These are phyloP conservation scores for Petrophora chlorosata DNA, from an alignment of 2,888 invertebrate species.

Conservation along the genomic window DNA sequence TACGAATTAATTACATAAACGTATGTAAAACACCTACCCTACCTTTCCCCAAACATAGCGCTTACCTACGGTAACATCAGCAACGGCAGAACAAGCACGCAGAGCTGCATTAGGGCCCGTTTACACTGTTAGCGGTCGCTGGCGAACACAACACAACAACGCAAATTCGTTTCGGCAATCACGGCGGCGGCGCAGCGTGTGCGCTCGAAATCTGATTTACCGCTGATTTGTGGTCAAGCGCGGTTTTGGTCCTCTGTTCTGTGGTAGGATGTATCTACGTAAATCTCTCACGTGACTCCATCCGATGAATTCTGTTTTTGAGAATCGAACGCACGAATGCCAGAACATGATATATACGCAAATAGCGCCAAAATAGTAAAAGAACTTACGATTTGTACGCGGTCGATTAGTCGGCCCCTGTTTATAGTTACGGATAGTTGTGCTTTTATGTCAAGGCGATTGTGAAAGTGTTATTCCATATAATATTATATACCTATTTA, in stretches of 20 bases:
- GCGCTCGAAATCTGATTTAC: constrained; percentile 77
- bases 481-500: too few species aligned
- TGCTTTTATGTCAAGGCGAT: too few species aligned
- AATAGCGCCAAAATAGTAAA: too few species aligned
- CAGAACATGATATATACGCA: too few species aligned
- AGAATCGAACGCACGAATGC: too few species aligned
- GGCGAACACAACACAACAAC: constrained; percentile 46
- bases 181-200: constrained; percentile 67
- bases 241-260: constrained; percentile 33
- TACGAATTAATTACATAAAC: not conserved
- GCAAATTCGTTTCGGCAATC: constrained; percentile 74
- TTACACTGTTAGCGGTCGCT: constrained; percentile 58
- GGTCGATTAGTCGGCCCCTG: too few species aligned
- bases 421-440: too few species aligned
- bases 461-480: too few species aligned
- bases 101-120: constrained; percentile 32
- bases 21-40: not conserved
- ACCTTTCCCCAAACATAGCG: not conserved
- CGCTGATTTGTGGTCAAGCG: constrained; percentile 75
- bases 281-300: constrained; percentile 5
- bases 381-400: too few species aligned
- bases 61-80: constrained; percentile 2
- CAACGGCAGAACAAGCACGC: constrained; percentile 14
- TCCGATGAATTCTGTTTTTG: too few species aligned
- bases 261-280: constrained; percentile 8